phyloP scores from a whole-genome alignment of 2,113 vertebrate species.

The Menura novaehollandiae region DNA sequence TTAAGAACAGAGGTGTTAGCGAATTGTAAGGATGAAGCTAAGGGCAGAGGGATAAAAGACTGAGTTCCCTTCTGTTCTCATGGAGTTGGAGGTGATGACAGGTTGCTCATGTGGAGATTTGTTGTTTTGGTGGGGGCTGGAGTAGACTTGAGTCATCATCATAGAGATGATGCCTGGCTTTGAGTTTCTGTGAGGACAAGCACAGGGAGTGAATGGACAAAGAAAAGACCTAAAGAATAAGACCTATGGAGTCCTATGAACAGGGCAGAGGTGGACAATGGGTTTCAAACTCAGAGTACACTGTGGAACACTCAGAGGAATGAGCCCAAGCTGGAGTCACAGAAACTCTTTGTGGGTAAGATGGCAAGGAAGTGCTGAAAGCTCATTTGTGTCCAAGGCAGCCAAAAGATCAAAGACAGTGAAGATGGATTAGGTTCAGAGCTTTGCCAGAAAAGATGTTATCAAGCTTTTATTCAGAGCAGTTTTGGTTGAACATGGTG shows the following conservation, averaged over 20 bases:
- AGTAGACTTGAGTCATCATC: not conserved
- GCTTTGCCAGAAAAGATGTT: not conserved
- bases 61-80: not conserved
- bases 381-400: not conserved
- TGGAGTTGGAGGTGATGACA: not conserved
- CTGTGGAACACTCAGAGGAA: not conserved
- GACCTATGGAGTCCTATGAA: too few relatives aligned
- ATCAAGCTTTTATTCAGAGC: not conserved
- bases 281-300: not conserved
- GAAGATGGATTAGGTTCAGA: not conserved
- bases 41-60: not conserved
- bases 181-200: not conserved
- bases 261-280: not conserved
- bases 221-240: not conserved
- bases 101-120: not conserved
- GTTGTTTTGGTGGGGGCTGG: not conserved
- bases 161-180: not conserved
- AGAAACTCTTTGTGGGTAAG: not conserved
- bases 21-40: not conserved
- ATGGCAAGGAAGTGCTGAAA: not conserved
- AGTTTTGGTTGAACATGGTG: not conserved
- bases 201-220: not conserved
- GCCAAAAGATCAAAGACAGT: not conserved
- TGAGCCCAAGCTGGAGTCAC: not conserved
- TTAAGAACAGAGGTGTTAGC: not conserved